Conservation (phyloP, 2,888 invertebrate species). For the Hemithea aestivaria region DNA sequence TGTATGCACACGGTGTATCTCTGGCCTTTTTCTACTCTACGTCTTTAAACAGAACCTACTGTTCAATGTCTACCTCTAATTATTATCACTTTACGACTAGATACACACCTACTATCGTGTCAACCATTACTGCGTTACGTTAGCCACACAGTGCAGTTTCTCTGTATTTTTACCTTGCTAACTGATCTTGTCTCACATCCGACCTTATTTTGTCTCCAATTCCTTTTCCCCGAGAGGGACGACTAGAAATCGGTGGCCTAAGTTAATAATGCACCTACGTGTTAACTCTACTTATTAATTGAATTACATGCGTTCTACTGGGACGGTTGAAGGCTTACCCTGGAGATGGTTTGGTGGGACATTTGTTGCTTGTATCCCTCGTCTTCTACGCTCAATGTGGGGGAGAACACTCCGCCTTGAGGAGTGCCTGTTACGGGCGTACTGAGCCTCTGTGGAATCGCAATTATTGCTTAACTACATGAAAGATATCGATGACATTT, state of each 20-base stretch:
- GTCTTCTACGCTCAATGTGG: conserved; percentile 67
- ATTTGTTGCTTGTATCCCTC: conserved; percentile 73
- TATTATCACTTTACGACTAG: conserved; percentile 16
- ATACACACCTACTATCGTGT: conserved; percentile 32
- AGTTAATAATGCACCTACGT: conserved; percentile 54
- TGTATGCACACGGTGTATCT: conserved; percentile 6
- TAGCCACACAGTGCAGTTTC: conserved; percentile 63
- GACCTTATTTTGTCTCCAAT: conserved; percentile 75
- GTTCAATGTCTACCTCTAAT: conserved; percentile 13
- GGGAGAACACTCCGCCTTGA: conserved; percentile 67
- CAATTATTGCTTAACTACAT: conserved; percentile 25
- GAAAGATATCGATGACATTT: background rate
- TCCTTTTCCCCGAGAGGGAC: conserved; percentile 71
- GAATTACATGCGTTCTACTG: conserved; percentile 43
- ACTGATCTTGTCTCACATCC: conserved; percentile 73
- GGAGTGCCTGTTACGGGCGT: conserved; percentile 69
- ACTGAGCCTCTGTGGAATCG: conserved; percentile 58
- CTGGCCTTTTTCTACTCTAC: background rate
- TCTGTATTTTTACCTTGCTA: conserved; percentile 68
- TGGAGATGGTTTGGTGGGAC: conserved; percentile 70
- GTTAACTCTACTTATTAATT: conserved; percentile 34
- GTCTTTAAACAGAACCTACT: conserved; percentile 1
- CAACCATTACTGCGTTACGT: conserved; percentile 41
- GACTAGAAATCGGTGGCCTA: conserved; percentile 72
- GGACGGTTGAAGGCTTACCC: conserved; percentile 56